Conservation (phyloP, 2,797 vertebrate species). For the Schizopygopsis pylzovi region DNA sequence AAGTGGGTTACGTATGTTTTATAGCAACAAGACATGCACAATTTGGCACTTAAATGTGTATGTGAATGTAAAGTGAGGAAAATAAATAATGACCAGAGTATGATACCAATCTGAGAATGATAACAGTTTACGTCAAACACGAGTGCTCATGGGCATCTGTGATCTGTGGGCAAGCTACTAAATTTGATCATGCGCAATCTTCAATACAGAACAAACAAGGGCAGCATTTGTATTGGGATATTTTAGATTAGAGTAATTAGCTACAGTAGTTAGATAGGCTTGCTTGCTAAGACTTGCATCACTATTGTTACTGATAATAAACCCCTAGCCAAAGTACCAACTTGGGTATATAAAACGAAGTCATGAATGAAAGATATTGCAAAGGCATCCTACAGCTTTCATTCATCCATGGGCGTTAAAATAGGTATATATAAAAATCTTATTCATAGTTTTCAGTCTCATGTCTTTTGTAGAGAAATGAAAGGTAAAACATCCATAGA, state of each 20-base stretch:
- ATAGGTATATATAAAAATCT: not conserved
- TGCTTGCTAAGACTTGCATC: not conserved
- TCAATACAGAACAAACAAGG: constrained; percentile 36
- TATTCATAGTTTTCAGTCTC: not conserved
- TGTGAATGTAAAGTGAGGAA: constrained; percentile 37
- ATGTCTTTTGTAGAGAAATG: no score
- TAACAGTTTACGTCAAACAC: constrained; percentile 56
- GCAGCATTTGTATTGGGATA: constrained; percentile 8
- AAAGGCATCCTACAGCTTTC: not conserved
- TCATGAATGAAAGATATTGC: not conserved
- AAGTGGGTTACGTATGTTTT: constrained; percentile 29
- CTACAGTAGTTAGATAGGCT: not conserved
- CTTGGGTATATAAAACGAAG: not conserved
- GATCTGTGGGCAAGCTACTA: constrained; percentile 9
- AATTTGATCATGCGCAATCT: constrained; percentile 36
- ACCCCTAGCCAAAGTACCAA: not conserved
- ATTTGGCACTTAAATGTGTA: constrained; percentile 45
- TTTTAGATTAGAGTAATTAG: not conserved
- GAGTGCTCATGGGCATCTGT: constrained; percentile 23
- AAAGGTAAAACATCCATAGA: not conserved
- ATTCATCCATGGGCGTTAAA: not conserved
- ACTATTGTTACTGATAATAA: not conserved
- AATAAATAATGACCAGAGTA: constrained; percentile 41
- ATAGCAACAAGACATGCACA: constrained; percentile 36
- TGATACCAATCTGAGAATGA: constrained; percentile 46